Base-by-base conservation (phyloP, 2,113 vertebrate genomes). In the Phocoena sinus region DNA sequence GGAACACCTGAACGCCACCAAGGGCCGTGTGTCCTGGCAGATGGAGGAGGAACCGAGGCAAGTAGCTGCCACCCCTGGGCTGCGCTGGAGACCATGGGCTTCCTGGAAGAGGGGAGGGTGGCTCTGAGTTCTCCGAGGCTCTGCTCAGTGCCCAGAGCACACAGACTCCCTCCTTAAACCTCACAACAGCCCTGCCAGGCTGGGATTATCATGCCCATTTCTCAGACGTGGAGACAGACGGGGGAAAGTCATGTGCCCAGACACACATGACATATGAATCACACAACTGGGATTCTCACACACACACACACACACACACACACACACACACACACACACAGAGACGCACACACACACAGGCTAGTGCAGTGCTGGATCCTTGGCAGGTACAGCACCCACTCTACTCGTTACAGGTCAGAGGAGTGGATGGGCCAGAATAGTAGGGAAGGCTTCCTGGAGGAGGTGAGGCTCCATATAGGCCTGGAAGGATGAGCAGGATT, bases 1-100 rank as follows among this genome's bases (percentile, higher is more conserved):
- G 3, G 81, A 81, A 10, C 94, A 14, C 23, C 91, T 99, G 91
- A 53, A 11, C 15, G 60, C 89, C 0, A 50, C 96, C 73, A 97
- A 91, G 86, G 96, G 92, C 0, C 26, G 12, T 0, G 95, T 96
- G 44, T 94, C 91, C 28, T 98, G 95, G 98, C 95, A 98, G 88
- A 23, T 76, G 0, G 15, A 0, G 0, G 96, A 96, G 83, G 89
- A 98, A 18, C 85, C 36, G 0, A 9, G 97, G 99, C 96, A 98
- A 98, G 98, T 91, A 74, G 31, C 68, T 38, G 53, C 18, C 13
- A 6, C 7, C 47, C 44, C 31, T 7, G 53, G 83, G 36, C 26
- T 2, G 4, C 50, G 28, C 82, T 31, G 41, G 68, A 33, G 67
- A 77, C 7, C 8, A 11, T 28, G 74, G 28, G 25, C n/a, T 87